Conservation (phyloP, 2,797 vertebrate genomes). For the Rhinoraja longicauda region DNA sequence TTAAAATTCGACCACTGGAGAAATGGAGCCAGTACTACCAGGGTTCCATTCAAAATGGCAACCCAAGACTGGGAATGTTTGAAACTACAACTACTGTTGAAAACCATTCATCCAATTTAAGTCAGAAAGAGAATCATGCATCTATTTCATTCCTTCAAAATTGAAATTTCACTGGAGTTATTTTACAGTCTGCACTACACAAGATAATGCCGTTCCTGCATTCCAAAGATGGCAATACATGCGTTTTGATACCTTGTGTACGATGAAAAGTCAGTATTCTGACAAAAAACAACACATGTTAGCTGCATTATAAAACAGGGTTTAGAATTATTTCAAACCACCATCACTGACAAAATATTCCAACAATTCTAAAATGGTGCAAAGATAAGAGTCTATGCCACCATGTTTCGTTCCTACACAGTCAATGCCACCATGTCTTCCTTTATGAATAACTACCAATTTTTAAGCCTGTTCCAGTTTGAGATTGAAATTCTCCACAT, state of each 20-base stretch:
- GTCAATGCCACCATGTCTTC: background rate
- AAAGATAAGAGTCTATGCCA: background rate
- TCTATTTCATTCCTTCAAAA: background rate
- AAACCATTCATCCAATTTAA: background rate
- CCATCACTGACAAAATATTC: background rate
- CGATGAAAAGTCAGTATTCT: background rate
- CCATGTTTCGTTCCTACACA: background rate
- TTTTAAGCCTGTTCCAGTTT: background rate
- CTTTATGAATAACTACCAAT: background rate
- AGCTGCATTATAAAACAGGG: background rate
- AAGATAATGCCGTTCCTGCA: background rate
- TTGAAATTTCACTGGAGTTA: background rate
- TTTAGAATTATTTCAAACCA: background rate
- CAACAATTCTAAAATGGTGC: background rate
- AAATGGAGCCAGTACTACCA: background rate
- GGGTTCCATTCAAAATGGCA: background rate
- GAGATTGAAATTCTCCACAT: background rate
- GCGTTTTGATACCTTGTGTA: background rate
- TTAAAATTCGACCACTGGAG: background rate
- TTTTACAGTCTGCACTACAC: background rate
- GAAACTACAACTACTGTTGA: background rate
- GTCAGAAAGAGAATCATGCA: background rate
- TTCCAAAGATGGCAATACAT: background rate
- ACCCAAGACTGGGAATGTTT: too few relatives aligned
- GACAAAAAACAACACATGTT: background rate